Evolutionary conservation across 2,113 vertebrate species (phyloP), one percentile per base, ranked within the genome.

Genomic region (Crocuta crocuta): DNA sequence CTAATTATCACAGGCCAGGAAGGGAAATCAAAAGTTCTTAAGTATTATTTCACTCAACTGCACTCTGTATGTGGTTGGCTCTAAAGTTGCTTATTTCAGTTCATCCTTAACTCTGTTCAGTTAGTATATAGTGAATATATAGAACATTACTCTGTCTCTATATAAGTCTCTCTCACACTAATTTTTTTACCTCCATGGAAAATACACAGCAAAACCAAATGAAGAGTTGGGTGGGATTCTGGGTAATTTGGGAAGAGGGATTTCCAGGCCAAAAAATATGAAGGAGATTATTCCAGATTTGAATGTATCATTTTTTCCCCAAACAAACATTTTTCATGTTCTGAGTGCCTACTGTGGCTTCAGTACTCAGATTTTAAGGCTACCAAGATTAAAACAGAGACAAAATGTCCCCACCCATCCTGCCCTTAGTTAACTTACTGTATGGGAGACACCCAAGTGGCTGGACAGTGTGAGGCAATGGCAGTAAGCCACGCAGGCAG

Each of bases 1-100:
- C 19, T 87, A 33, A 95, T 63, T 93, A 87, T 80, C 92, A 96
- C 1, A 93, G 71, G 21, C 39, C 92, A 96, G 16, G 24, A 96
- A 83, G n/a, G 48, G 35, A 91, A 73, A 95, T 45, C 11, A 45
- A n/a, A 73, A 88, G 24, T 82, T 97, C 11, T 45, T 39, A 76
- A 94, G 95, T 7, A 61, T 33, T 79, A 39, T 33, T 92, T 61
- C 95, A 76, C 3, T 97, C 85, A 91, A 82, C 35, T 66, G 7
- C 88, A 33, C 31, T 71, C 85, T 23, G 85, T 83, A 68, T 4
- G 73, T 35, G 10, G 26, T 53, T 87, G 19, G 19, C 10, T 68
- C 95, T 58, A 39, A 79, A 65, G 82, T 0, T 55, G 87, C 70
- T 33, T 43, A 80, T 35, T 81, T 83, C n/a, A 5, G 31, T 58